Base-by-base conservation (phyloP, 2,888 invertebrate species). In the Drosophila sordidula region DNA sequence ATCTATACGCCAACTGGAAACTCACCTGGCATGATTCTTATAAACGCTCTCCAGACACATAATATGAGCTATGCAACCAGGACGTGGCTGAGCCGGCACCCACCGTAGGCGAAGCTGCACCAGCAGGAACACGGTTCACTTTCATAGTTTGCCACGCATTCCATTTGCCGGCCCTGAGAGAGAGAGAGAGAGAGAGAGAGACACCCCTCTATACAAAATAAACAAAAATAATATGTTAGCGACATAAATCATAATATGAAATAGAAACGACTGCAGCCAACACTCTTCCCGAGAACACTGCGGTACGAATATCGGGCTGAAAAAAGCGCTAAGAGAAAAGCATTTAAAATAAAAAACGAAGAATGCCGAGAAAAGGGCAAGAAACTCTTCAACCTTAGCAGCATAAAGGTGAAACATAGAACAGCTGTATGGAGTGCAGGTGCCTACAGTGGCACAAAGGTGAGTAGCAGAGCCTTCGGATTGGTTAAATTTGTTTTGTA, bases 141-240 rank as follows among this genome's bases (percentile, higher is more conserved):
- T 63, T 54, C 56, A 52, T 61, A 51, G 69, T 41, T 52, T 32
- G 54, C 39, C 36, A 36, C 55, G 54, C 42, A 38, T 36, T 39
- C 36, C 54, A 41, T 36, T 44, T 25, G 39, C 18, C 16, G 38
- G 49, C 36, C 22, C 29, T 3, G 6, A 4, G 3, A 2, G 4
- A 3, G 22, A 22, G 22, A 4, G 4, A 22, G 22, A 22, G 1
- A 22, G 22, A 22, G 12, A 6, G 41, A 55, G 42, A 59, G 38
- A 14, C n/a, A n/a, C 11, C 5, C 59, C 65, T 69, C 70, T 67
- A 54, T 71, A 76, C 73, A 84, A 89, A 89, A 89, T 89, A 87
- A 90, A 89, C 89, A 89, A 89, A 90, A 89, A 90, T 89, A 90
- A 90, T 90, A 90, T 90, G 89, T 90, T 89, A 89, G 75, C 80